These are phyloP conservation scores for Zophobas morio DNA, from an alignment of 1,140 invertebrate genomes.

Conservation along the genomic window DNA sequence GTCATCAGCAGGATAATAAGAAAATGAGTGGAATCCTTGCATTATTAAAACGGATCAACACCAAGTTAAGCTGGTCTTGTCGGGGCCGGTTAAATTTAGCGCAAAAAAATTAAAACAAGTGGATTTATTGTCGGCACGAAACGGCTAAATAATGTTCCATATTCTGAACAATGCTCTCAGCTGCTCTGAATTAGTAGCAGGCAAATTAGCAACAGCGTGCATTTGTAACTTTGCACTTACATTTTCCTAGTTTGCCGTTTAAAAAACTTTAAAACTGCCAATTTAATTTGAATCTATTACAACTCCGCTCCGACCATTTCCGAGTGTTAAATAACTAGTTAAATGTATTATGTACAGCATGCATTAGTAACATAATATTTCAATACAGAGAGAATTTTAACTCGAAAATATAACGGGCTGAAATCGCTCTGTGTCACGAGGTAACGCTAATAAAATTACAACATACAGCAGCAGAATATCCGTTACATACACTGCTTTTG, in stretches of 20 bases:
- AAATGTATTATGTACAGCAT: slow-evolving; percentile 33
- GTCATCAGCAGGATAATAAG: no score
- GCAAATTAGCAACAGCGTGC: slow-evolving; percentile 24
- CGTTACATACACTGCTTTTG: slow-evolving; percentile 4
- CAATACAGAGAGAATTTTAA: slow-evolving; percentile 5
- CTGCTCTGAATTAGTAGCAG: not conserved
- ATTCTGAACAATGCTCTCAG: not conserved
- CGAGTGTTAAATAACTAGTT: slow-evolving; percentile 39
- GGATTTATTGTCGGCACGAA: not conserved
- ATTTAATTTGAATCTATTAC: slow-evolving; percentile 34
- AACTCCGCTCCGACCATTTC: slow-evolving; percentile 16
- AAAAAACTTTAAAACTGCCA: slow-evolving; percentile 32
- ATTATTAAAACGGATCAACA: no score
- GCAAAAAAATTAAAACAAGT: no score
- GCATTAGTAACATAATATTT: slow-evolving; percentile 43
- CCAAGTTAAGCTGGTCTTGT: no score
- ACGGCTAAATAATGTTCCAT: not conserved
- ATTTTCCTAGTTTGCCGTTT: slow-evolving; percentile 16
- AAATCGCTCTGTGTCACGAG: slow-evolving; percentile 33
- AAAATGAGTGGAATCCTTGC: no score
- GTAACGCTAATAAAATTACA: slow-evolving; percentile 30
- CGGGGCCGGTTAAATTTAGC: no score
- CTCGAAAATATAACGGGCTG: slow-evolving; percentile 15
- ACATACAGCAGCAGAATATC: slow-evolving; percentile 17
- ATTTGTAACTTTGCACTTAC: slow-evolving; percentile 29